Percentiles rank a stretch among this genome's conserved stretches.
phyloP scores from a whole-genome alignment of 1,140 invertebrate genomes.

The Macrobrachium nipponense region DNA sequence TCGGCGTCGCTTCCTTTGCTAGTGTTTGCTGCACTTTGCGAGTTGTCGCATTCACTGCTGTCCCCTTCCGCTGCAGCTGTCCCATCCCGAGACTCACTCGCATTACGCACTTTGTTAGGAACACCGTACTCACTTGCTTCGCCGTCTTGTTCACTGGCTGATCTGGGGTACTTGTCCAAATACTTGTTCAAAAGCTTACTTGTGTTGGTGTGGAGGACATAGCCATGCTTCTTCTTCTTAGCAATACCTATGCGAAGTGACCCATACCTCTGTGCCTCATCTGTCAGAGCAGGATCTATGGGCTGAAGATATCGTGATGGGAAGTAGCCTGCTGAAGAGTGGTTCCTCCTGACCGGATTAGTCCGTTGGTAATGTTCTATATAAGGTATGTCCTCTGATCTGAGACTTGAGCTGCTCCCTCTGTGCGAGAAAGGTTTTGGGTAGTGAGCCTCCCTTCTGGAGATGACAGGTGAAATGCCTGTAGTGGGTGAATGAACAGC shows the following conservation, averaged over 20 bases:
- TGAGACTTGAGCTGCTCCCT: constrained; percentile 46
- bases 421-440: constrained; percentile 37
- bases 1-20: constrained; percentile 11
- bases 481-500: constrained; percentile 3
- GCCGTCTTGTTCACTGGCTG: neutral
- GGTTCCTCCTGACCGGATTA: constrained; percentile 37
- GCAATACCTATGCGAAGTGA: constrained; percentile 26
- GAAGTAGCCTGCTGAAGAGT: constrained; percentile 47
- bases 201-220: constrained; percentile 18
- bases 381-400: constrained; percentile 21
- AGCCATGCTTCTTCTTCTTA: constrained; percentile 33
- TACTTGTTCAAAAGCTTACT: constrained; percentile 27
- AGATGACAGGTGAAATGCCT: neutral
- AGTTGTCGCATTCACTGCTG: constrained; percentile 17
- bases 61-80: neutral
- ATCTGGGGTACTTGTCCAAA: neutral
- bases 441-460: constrained; percentile 26
- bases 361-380: constrained; percentile 20
- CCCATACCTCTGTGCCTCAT: constrained; percentile 30
- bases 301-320: constrained; percentile 39
- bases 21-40: neutral
- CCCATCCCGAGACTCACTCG: neutral
- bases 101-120: neutral
- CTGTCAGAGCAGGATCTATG: constrained; percentile 4
- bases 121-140: neutral